A percentile compares a stretch with the other conserved stretches of the same genome.
Conservation (phyloP, 2,113 vertebrate genomes). For the Misgurnus mizolepis region DNA sequence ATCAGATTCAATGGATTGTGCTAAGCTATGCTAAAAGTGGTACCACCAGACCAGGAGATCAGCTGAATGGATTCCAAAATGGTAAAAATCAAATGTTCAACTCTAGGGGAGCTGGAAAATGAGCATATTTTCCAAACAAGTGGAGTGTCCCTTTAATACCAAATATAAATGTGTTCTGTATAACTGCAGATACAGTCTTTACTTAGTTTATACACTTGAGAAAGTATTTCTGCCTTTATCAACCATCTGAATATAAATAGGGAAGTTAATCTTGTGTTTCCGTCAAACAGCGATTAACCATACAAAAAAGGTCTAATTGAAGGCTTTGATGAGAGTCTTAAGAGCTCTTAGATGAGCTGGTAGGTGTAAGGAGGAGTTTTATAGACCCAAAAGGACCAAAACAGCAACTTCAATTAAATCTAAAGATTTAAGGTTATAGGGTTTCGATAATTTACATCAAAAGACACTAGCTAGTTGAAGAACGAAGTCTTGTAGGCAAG, state of each 20-base stretch:
- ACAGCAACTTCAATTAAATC: conserved; percentile 7
- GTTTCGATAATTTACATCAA: conserved; percentile 14
- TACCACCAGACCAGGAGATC: no score
- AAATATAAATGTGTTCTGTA: not conserved
- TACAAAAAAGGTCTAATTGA: conserved; percentile 32
- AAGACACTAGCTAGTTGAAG: not conserved
- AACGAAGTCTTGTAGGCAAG: not conserved
- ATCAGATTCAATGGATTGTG: no score
- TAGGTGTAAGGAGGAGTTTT: not conserved
- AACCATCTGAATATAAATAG: conserved; percentile 18
- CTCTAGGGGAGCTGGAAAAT: no score
- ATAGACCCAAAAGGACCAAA: not conserved
- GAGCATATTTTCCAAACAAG: no score
- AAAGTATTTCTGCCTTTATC: conserved; percentile 23
- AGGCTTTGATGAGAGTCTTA: conserved; percentile 13
- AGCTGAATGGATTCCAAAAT: no score
- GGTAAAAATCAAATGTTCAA: no score
- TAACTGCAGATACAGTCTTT: not conserved
- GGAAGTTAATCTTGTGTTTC: not conserved
- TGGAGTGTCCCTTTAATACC: no score
- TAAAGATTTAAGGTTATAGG: conserved; percentile 12
- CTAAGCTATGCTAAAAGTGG: no score
- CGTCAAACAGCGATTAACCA: not conserved
- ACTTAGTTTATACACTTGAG: conserved; percentile 1
- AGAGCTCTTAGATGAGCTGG: not conserved